phyloP scores from a whole-genome alignment of 2,888 invertebrate genomes.

The Nasonia oneida region DNA sequence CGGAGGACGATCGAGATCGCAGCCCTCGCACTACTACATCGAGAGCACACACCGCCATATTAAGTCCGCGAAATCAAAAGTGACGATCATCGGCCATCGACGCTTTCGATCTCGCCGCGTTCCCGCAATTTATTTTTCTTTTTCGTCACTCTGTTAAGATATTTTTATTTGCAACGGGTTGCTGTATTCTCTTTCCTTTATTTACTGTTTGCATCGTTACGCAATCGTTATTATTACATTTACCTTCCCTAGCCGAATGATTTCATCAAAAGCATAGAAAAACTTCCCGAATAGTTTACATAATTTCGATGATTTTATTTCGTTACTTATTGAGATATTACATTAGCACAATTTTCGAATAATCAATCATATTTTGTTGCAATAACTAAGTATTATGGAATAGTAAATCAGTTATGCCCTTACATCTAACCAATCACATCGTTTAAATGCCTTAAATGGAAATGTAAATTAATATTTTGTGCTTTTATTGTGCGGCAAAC shows the following conservation, averaged over 20 bases:
- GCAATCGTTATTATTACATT: conserved; percentile 29
- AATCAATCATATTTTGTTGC: not conserved
- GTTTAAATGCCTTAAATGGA: conserved; percentile 23
- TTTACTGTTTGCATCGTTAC: not conserved
- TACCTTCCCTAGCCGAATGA: conserved; percentile 11
- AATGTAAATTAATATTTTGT: conserved; percentile 21
- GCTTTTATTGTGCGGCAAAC: conserved; percentile 18
- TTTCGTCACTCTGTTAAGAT: not conserved
- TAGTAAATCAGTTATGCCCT: not conserved
- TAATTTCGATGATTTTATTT: conserved; percentile 3
- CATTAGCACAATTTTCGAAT: not conserved
- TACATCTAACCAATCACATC: conserved; percentile 28
- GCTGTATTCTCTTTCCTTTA: conserved; percentile 15
- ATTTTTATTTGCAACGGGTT: conserved; percentile 10
- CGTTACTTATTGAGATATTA: not conserved
- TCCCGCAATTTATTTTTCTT: conserved; percentile 16
- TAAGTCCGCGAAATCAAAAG: conserved; percentile 30
- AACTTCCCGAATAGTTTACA: not conserved
- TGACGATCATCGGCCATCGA: conserved; percentile 18
- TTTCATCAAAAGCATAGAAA: conserved; percentile 34
- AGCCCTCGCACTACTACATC: conserved; percentile 21
- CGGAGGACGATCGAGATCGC: conserved; percentile 52
- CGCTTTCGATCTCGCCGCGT: conserved; percentile 34
- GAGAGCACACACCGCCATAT: conserved; percentile 44
- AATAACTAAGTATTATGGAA: conserved; percentile 15